phyloP scores from a whole-genome alignment of 2,888 invertebrate species.

The Empis livida region DNA sequence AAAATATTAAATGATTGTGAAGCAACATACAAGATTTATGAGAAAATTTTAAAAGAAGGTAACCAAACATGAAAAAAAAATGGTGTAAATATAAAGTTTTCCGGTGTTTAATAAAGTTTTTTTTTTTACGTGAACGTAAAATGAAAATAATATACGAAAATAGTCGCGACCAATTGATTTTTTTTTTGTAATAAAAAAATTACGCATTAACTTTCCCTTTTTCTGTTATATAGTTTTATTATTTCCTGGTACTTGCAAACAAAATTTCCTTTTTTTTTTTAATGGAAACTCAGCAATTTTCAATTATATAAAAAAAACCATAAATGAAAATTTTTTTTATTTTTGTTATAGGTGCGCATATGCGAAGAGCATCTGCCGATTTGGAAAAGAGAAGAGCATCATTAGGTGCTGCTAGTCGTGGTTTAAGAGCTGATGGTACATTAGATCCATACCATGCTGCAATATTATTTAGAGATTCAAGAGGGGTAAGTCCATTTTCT shows the following conservation, averaged over 20 bases:
- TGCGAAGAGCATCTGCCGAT: slow-evolving; percentile 65
- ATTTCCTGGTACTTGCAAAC: slow-evolving; percentile 18
- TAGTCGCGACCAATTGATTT: no score
- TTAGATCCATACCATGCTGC: slow-evolving; percentile 82
- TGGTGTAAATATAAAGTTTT: no score
- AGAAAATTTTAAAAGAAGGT: slow-evolving; percentile 65
- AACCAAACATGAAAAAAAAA: slow-evolving; percentile 13
- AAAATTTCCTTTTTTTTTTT: not conserved
- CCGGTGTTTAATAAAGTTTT: no score
- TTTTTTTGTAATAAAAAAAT: no score
- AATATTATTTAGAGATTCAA: slow-evolving; percentile 80
- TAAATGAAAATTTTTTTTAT: no score
- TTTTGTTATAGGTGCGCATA: slow-evolving; percentile 50
- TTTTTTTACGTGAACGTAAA: no score
- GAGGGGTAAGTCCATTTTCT: slow-evolving; percentile 61
- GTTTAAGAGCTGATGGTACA: slow-evolving; percentile 49
- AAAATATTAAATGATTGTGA: slow-evolving; percentile 59
- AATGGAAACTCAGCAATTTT: no score
- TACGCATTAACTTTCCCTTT: not conserved
- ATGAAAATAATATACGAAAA: no score
- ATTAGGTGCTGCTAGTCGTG: slow-evolving; percentile 46
- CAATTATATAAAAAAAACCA: no score
- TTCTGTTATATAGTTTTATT: slow-evolving; percentile 1
- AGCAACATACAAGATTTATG: slow-evolving; percentile 69
- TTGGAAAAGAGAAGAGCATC: slow-evolving; percentile 67